Base-by-base conservation (phyloP, 2,888 invertebrate species). In the Apodemia zela region DNA sequence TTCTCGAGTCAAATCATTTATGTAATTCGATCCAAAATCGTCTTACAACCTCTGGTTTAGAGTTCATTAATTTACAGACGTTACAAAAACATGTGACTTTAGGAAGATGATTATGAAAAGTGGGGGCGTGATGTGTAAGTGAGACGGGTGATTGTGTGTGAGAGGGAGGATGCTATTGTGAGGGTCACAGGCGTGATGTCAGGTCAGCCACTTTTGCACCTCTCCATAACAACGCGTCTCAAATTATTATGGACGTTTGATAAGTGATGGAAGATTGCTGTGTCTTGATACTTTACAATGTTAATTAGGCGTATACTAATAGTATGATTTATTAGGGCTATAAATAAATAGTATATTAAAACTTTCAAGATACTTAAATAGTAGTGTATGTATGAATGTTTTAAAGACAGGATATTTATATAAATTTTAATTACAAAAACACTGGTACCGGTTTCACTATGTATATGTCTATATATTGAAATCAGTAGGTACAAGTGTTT, bases 201-300 rank as follows among this genome's bases (percentile, higher is more conserved):
- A 92, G 92, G 91, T 91, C 90, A 92, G 89, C 89, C 92, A 90
- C 91, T 91, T 91, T 92, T 92, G 92, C 89, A 92, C 92, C 92
- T 92, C 92, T 85, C 87, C 84, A 86, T 89, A 91, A 92, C 92
- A 90, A 91, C 89, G 90, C 89, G 90, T 89, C 89, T 92, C 90
- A 92, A 92, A 92, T 92, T 92, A 89, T 92, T 92, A 91, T 90
- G 88, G 91, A 90, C 88, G 89, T 87, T 87, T 89, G 91, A 90
- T 90, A 90, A 90, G 90, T 90, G 89, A 87, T 84, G 83, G 82
- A 81, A 87, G 89, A 90, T 89, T 88, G 87, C 85, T 81, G 77
- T 80, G 84, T 84, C 85, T 87, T 84, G 86, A 84, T 89, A 85
- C 89, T 90, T 88, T 87, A 88, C 81, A 83, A 85, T 84, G 88